Conservation (phyloP, 2,113 vertebrate species). For the Lipophrys pholis region DNA sequence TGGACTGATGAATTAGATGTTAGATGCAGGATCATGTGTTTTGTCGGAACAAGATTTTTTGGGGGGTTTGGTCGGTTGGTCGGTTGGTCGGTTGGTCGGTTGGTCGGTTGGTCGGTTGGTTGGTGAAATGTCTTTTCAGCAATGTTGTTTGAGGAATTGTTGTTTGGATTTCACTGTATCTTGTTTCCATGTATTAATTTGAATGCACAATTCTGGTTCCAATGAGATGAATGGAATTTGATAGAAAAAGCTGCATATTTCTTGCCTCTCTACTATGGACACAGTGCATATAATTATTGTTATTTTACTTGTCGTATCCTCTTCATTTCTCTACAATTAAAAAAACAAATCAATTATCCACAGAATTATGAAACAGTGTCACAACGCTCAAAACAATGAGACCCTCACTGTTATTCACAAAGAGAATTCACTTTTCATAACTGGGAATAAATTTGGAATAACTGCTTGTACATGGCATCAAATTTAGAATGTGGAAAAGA, state of each 20-base stretch:
- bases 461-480: constrained; percentile 2
- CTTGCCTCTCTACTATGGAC: not conserved
- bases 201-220: not conserved
- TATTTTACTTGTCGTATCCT: not conserved
- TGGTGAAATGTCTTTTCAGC: no score
- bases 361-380: not conserved
- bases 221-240: not conserved
- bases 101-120: no score
- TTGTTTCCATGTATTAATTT: not conserved
- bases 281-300: not conserved
- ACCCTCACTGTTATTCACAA: not conserved
- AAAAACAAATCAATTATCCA: no score
- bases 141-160: no score
- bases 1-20: no score
- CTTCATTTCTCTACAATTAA: not conserved
- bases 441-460: constrained; percentile 20
- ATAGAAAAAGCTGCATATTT: no score
- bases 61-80: no score
- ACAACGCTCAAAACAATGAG: not conserved
- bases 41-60: no score
- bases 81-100: no score
- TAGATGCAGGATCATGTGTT: no score
- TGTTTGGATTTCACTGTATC: no score
- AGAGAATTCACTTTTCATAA: not conserved
- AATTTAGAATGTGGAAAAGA: constrained; percentile 33